phyloP scores from a whole-genome alignment of 1,140 invertebrate species.

The Leptinotarsa undecemlineata region DNA sequence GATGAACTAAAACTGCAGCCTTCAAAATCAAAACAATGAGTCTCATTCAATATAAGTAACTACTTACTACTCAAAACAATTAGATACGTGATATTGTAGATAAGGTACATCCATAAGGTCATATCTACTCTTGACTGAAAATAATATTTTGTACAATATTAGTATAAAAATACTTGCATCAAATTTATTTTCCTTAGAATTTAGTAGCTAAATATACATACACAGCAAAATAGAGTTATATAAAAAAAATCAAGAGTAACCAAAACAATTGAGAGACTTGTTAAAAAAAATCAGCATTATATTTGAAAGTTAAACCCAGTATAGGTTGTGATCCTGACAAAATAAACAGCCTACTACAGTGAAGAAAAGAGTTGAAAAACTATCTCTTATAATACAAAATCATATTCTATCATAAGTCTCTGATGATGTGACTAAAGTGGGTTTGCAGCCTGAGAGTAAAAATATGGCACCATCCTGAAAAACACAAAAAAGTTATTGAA shows the following conservation, averaged over 20 bases:
- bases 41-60: no score
- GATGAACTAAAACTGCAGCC: conserved; percentile 1
- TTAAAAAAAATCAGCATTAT: background rate
- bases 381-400: conserved; percentile 12
- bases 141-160: background rate
- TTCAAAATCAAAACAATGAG: no score
- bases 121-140: background rate
- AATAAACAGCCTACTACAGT: no score
- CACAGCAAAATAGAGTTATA: no score
- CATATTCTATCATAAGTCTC: conserved; percentile 48
- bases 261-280: background rate
- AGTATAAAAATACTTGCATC: background rate
- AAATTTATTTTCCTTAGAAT: conserved; percentile 1
- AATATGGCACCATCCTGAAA: conserved; percentile 47
- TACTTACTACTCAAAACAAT: background rate
- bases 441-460: conserved; percentile 45
- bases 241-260: background rate
- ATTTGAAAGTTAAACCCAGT: background rate
- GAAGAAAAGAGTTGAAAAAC: background rate
- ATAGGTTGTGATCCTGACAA: background rate
- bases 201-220: background rate
- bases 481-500: conserved; percentile 16
- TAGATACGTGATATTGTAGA: background rate
- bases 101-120: background rate
- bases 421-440: conserved; percentile 41